phyloP scores from a whole-genome alignment of 2,888 invertebrate genomes.

The Melanophora roralis region DNA sequence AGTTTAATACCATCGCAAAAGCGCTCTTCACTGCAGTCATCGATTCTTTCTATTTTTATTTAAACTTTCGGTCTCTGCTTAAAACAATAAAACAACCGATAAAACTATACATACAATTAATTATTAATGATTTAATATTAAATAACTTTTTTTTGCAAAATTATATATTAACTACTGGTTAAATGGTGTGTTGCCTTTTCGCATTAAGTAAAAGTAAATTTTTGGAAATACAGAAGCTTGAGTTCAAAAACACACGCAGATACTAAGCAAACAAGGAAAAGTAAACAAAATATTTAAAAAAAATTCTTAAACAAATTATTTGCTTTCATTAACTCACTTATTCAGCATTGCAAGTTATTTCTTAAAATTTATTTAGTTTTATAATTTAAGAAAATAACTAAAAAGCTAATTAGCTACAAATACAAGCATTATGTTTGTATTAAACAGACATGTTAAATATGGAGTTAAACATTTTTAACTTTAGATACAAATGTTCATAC shows the following conservation, averaged over 20 bases:
- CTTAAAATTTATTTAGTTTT: too few species aligned
- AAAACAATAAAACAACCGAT: too few species aligned
- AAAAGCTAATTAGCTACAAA: too few species aligned
- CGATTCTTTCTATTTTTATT: too few species aligned
- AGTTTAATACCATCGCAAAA: too few species aligned
- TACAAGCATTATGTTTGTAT: neutral
- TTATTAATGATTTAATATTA: too few species aligned
- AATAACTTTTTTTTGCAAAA: too few species aligned
- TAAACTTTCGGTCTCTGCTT: too few species aligned
- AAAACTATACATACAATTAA: too few species aligned
- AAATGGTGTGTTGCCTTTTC: neutral
- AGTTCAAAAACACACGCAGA: neutral
- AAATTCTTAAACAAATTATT: neutral
- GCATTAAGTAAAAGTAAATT: neutral
- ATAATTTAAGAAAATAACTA: too few species aligned
- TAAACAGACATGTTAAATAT: constrained; percentile 3
- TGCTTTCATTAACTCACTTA: neutral
- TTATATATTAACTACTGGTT: neutral
- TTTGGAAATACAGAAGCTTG: neutral
- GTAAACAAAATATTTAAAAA: neutral
- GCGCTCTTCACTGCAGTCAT: too few species aligned
- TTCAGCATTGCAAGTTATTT: too few species aligned
- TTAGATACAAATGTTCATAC: neutral
- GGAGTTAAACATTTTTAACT: neutral
- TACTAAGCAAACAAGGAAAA: neutral